Evolutionary conservation across 2,113 vertebrate species (phyloP), one percentile per base, ranked within the genome.

Genomic region (Psittacula cyanocephala): DNA sequence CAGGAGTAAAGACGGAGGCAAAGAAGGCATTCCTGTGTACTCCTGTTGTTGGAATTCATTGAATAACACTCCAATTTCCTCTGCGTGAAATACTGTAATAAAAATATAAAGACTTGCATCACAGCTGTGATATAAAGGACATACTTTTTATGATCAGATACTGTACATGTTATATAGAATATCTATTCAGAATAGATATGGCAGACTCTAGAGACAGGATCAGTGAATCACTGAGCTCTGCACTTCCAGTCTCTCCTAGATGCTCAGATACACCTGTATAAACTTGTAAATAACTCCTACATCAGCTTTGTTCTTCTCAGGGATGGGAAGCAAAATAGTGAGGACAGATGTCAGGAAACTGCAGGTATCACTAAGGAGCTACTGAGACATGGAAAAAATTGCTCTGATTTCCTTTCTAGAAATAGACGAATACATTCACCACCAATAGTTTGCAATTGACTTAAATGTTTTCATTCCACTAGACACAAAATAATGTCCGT

Each of bases 101-200:
- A 95, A 93, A 95, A 43, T 82, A 62, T 60, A 79, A 79, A 90
- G 62, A 78, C 81, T 65, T 76, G 52, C 63, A 88, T 96, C 80
- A 88, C 31, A 86, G 62, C 57, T 72, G 17, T 87, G 86, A 81
- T 95, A 86, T 72, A 81, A 90, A 81, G 65, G 44, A 81, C 62
- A 69, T 44, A 46, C 43, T 29, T 94, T 94, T 93, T 88, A 92
- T 92, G 60, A 89, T 84, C 93, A 91, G 52, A 52, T 85, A 59
- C 68, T 37, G 22, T 57, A 65, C 55, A 29, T 78, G 52, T 85
- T 92, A 69, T 39, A 86, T 10, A 24, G 83, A 81, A 64, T 96
- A 87, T 92, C 77, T 69, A 28, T 46, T 95, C 83, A 91, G 74
- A 93, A 92, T 81, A 63, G 77, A 95, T 84, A 83, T 87, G 91